Evolutionary conservation across 2,113 vertebrate genomes (phyloP), one percentile per base, ranked within the genome.

Genomic region (Chloropsis hardwickii): DNA sequence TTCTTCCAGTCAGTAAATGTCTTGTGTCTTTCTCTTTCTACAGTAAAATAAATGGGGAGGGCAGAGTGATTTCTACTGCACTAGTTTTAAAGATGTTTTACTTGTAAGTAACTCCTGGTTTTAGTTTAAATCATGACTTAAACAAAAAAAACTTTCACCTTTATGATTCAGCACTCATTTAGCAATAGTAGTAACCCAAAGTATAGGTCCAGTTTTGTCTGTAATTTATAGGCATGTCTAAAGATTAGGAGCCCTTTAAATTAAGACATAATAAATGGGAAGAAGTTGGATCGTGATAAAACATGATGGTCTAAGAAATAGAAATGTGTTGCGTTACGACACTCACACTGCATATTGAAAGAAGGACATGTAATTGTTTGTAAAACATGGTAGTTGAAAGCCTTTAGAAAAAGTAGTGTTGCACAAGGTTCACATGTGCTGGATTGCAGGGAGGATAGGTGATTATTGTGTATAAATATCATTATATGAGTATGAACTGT

Each of bases 401-500:
- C 22, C 18, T 66, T 64, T 53, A 37, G 31, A 57, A 56, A n/a
- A 83, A 35, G 6, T 24, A 9, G 3, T 35, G 20, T 70, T 50
- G 14, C 20, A 44, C 2, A 5, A 31, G 60, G 24, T 51, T 86
- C 22, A 37, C 16, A 9, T 27, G n/a, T 14, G 25, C 15, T 47
- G 15, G 6, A 17, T 54, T 84, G 15, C 19, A 51, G 37, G 35
- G n/a, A 50, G 11, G 8, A 6, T 9, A 56, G 19, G 17, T 61
- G 10, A 20, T 40, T 54, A 18, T 20, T 56, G 5, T 71, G 2
- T 66, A 9, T 50, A 61, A 74, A 33, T 57, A 35, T 3, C 2
- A 8, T 2, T 0, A 5, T 51, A 3, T 28, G 11, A 20, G 6
- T 24, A n/a, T 72, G 18, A 54, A 20, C 9, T 57, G 12, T 45